Evolutionary conservation across 2,113 vertebrate genomes (phyloP).

Genomic region (Epinephelus fuscoguttatus): DNA sequence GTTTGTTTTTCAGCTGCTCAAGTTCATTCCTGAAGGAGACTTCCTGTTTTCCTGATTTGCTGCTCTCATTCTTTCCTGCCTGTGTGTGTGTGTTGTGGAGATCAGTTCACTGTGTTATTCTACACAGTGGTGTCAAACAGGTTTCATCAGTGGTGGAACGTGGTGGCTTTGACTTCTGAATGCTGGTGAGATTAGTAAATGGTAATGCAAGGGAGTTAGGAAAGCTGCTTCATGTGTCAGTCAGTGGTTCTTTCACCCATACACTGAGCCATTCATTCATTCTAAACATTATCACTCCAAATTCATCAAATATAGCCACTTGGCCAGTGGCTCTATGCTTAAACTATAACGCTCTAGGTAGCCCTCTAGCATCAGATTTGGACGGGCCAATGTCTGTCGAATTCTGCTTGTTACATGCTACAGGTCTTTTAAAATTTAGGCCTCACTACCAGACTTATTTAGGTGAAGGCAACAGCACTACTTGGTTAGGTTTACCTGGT

Average conservation of each 20-base stretch:
- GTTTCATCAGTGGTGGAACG: neutral
- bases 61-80: constrained; percentile 64
- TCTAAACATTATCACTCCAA: no score
- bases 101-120: constrained; percentile 29
- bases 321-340: no score
- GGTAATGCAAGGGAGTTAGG: no score
- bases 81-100: constrained; percentile 30
- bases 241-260: neutral
- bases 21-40: constrained; percentile 62
- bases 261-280: constrained; percentile 12
- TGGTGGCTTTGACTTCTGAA: constrained; percentile 12
- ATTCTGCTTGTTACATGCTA: no score
- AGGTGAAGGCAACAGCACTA: no score
- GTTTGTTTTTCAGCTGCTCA: constrained; percentile 51
- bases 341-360: no score
- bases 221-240: neutral
- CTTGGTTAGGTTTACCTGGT: no score
- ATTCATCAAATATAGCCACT: no score
- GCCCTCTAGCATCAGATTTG: no score
- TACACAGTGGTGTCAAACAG: constrained; percentile 1
- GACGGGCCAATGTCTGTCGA: no score
- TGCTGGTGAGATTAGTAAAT: neutral
- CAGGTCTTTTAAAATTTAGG: no score
- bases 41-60: constrained; percentile 72
- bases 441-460: no score